Evolutionary conservation across 2,113 vertebrate genomes (phyloP).

Genomic region (Ciconia maguari): DNA sequence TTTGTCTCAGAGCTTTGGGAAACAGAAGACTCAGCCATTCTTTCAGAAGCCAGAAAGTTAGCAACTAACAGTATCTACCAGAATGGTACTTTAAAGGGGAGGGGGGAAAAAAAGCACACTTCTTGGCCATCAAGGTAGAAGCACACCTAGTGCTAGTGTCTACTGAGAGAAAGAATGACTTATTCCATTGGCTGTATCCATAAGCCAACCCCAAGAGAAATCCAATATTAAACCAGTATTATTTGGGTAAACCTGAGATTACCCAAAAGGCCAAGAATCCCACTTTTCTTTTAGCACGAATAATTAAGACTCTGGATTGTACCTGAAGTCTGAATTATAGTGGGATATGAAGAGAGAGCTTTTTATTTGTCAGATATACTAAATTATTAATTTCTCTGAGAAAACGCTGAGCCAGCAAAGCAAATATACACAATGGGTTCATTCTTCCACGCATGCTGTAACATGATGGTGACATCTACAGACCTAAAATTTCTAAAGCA

Average conservation of each 20-base stretch:
- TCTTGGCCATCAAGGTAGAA: background rate
- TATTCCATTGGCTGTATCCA: background rate
- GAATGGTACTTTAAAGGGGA: background rate
- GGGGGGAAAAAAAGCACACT: accelerated
- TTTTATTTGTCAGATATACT: background rate
- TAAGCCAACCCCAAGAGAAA: background rate
- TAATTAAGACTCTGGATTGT: background rate
- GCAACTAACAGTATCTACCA: background rate
- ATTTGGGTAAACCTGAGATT: background rate
- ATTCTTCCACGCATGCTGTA: background rate
- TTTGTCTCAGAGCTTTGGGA: background rate
- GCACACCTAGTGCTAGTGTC: background rate
- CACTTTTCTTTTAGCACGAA: background rate
- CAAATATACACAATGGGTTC: background rate
- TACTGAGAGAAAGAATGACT: background rate
- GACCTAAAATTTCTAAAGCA: background rate
- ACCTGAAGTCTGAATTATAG: background rate
- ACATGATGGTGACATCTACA: background rate
- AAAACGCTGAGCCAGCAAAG: background rate
- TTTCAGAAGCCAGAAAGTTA: background rate
- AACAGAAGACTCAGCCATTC: background rate
- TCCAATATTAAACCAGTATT: background rate
- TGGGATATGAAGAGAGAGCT: background rate
- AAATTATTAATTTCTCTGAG: background rate
- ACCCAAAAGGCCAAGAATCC: background rate